Evolutionary conservation across 2,113 vertebrate species (phyloP), one percentile per base, ranked within the genome.

Genomic region (Castor canadensis): DNA sequence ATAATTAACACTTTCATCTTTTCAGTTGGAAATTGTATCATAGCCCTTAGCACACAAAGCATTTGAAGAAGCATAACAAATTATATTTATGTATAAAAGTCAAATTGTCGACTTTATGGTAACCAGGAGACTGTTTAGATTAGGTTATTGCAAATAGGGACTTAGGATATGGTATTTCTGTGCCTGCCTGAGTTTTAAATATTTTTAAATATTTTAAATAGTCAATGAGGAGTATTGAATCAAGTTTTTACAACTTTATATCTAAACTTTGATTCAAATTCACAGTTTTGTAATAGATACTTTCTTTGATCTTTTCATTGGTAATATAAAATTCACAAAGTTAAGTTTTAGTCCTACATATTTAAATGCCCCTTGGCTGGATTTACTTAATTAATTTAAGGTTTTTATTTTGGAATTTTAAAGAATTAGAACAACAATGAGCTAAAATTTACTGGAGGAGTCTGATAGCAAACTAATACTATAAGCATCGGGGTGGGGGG

Each of bases 231-330:
- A 83, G 19, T 54, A 54, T 54, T 80, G 60, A 95, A 87, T 83
- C 81, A 69, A 79, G 79, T 9, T 75, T 93, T 85, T 52, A 73
- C 6, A 77, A 45, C 96, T 83, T 95, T 62, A 12, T 32, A 32
- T 67, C 60, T 38, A 47, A 71, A 95, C 6, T 89, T 84, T 64
- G 76, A 88, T 60, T 96, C 64, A 80, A 76, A 75, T 71, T 93
- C 82, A 95, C 28, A 96, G 83, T 89, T 35, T 58, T 72, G 7
- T 71, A 91, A 93, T 7, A 38, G 92, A 47, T 49, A 80, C 15
- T 52, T 64, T 52, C 86, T 93, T 92, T 93, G 92, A 93, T 96
- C 75, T 52, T 94, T 93, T 92, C 67, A 91, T 93, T 93, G 69
- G 82, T 45, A 75, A 91, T 92, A 93, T 60, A 94, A 94, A 92